phyloP scores from a whole-genome alignment of 2,888 invertebrate species.

The Caenorhabditis angaria region DNA sequence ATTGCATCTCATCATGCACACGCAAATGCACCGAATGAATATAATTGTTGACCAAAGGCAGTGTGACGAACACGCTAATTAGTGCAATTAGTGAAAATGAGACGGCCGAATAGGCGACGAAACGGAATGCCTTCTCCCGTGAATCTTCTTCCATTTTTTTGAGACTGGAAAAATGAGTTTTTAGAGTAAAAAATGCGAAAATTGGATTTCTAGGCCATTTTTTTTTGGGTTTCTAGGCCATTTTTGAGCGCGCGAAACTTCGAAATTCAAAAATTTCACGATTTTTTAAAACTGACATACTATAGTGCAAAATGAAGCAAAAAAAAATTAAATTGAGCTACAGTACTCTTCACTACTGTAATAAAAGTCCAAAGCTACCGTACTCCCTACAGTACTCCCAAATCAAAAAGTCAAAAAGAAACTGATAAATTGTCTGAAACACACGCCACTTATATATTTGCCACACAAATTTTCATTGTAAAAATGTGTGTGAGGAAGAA shows the following conservation, averaged over 20 bases:
- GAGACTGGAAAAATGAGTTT: background rate
- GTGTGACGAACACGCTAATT: constrained; percentile 70
- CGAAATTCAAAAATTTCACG: too few relatives aligned
- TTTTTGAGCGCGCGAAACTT: too few relatives aligned
- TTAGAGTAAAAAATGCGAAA: too few relatives aligned
- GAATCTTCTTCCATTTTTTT: constrained; percentile 50
- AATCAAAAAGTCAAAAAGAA: too few relatives aligned
- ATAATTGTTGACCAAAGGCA: constrained; percentile 72
- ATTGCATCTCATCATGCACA: constrained; percentile 71
- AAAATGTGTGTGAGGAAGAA: background rate
- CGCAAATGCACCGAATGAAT: constrained; percentile 69
- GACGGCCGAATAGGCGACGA: constrained; percentile 71
- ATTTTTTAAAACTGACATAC: too few relatives aligned
- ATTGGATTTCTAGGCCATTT: background rate
- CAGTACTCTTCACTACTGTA: too few relatives aligned
- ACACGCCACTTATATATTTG: background rate
- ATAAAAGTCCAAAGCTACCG: too few relatives aligned
- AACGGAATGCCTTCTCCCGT: constrained; percentile 59
- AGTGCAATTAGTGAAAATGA: constrained; percentile 69
- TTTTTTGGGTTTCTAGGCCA: too few relatives aligned
- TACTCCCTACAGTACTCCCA: too few relatives aligned
- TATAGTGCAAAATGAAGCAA: too few relatives aligned
- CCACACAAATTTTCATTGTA: background rate
- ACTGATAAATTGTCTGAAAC: background rate
- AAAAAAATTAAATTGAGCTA: too few relatives aligned